These are phyloP conservation scores for Telmatochromis sp. DNA, from an alignment of 2,113 vertebrate genomes.

Conservation along the genomic window DNA sequence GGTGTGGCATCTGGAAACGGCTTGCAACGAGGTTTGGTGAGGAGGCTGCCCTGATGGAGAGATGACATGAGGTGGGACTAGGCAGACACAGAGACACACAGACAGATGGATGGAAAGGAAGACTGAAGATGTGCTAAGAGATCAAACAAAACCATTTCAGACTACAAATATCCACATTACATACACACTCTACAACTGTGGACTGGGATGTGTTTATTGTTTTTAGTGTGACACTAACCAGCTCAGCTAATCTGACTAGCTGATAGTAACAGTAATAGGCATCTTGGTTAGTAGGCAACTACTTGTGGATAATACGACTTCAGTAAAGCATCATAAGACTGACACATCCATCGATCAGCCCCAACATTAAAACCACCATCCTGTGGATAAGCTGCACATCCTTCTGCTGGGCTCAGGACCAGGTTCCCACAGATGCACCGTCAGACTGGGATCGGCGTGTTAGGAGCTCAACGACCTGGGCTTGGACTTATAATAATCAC, in stretches of 20 bases:
- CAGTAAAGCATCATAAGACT: neutral
- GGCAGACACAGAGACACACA: slow-evolving; percentile 48
- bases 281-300: neutral
- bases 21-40: slow-evolving; percentile 77
- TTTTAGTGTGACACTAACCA: neutral
- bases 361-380: neutral
- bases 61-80: slow-evolving; percentile 72
- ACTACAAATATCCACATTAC: neutral
- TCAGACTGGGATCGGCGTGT: neutral
- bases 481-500: neutral
- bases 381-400: neutral
- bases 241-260: neutral
- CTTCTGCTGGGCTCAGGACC: neutral
- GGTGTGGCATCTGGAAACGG: slow-evolving; percentile 75
- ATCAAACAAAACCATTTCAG: neutral
- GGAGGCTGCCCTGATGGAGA: slow-evolving; percentile 82
- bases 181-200: neutral
- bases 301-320: neutral
- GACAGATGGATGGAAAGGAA: slow-evolving; percentile 24
- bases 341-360: neutral
- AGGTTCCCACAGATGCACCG: neutral
- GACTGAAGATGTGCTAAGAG: neutral
- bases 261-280: neutral
- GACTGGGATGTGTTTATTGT: neutral
- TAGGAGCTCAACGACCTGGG: neutral